These are phyloP conservation scores for Liopterus haemorrhoidalis DNA, from an alignment of 2,888 invertebrate species.

Conservation along the genomic window DNA sequence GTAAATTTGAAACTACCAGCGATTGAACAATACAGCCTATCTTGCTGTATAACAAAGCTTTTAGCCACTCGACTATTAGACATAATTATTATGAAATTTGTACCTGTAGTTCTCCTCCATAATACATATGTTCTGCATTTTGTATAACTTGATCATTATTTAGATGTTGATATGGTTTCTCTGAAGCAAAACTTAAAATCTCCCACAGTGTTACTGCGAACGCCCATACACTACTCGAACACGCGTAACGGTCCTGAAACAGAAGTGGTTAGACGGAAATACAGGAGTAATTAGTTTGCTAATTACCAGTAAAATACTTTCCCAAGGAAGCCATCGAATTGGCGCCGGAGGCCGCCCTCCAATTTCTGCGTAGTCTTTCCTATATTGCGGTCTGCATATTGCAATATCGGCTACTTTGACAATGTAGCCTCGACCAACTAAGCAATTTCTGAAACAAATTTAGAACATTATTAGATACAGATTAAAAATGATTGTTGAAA, in stretches of 20 bases:
- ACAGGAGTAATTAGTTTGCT: not conserved
- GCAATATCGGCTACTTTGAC: slow-evolving; percentile 60
- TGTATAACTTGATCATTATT: slow-evolving; percentile 58
- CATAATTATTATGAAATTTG: no score
- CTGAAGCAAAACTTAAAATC: slow-evolving; percentile 54
- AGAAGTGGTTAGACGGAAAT: slow-evolving; percentile 15
- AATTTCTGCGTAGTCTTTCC: slow-evolving; percentile 59
- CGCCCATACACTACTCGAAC: slow-evolving; percentile 57
- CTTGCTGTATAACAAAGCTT: no score
- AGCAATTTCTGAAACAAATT: slow-evolving; percentile 51
- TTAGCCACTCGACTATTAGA: no score
- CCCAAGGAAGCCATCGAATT: slow-evolving; percentile 61
- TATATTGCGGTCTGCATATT: slow-evolving; percentile 57
- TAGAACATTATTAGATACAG: slow-evolving; percentile 11
- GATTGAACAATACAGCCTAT: no score
- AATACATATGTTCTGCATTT: slow-evolving; percentile 61
- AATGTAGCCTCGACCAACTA: slow-evolving; percentile 55
- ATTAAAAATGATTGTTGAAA: no score
- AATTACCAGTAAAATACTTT: slow-evolving; percentile 56
- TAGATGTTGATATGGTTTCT: slow-evolving; percentile 56
- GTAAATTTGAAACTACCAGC: no score
- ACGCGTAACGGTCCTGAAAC: slow-evolving; percentile 57
- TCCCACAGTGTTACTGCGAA: slow-evolving; percentile 63
- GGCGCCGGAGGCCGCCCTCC: slow-evolving; percentile 57
- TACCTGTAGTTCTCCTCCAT: slow-evolving; percentile 57